Evolutionary conservation across 30 jellyfish, hydroid and myxozoan genomes (phyloP).

Genomic region (Turritopsis dohrnii): DNA sequence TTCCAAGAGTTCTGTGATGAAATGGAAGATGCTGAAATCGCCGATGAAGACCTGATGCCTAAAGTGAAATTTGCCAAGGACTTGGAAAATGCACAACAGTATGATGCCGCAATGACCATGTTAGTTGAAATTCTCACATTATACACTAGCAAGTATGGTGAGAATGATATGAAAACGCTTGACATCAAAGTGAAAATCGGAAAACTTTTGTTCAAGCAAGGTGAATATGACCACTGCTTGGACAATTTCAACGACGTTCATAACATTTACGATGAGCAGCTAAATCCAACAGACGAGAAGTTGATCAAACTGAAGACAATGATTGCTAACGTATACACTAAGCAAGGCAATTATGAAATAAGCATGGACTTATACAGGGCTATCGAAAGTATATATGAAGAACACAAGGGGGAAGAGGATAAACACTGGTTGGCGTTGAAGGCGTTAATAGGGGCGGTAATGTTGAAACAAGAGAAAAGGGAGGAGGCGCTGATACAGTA

Average conservation of each 20-base stretch:
- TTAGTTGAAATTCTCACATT: background rate
- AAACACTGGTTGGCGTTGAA: background rate
- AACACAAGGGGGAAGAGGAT: background rate
- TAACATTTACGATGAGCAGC: background rate
- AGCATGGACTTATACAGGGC: conserved; percentile 1
- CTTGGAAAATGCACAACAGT: background rate
- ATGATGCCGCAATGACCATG: conserved; percentile 2
- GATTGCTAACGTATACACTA: conserved; percentile 16
- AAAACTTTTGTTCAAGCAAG: conserved; percentile 15
- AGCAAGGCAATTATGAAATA: background rate
- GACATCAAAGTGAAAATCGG: conserved; percentile 2
- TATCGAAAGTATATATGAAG: background rate
- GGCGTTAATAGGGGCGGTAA: background rate
- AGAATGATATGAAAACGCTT: background rate
- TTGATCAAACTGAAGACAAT: background rate
- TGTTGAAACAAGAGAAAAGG: background rate
- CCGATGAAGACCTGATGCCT: background rate
- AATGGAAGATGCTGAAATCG: background rate
- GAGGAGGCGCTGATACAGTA: conserved; percentile 1
- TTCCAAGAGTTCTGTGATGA: conserved; percentile 8
- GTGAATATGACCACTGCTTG: background rate
- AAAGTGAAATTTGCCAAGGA: conserved; percentile 4
- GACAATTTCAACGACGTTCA: conserved; percentile 18
- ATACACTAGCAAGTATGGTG: background rate
- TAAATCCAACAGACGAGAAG: background rate